phyloP scores from a whole-genome alignment of 2,888 invertebrate species.

The Microplitis deprimator region DNA sequence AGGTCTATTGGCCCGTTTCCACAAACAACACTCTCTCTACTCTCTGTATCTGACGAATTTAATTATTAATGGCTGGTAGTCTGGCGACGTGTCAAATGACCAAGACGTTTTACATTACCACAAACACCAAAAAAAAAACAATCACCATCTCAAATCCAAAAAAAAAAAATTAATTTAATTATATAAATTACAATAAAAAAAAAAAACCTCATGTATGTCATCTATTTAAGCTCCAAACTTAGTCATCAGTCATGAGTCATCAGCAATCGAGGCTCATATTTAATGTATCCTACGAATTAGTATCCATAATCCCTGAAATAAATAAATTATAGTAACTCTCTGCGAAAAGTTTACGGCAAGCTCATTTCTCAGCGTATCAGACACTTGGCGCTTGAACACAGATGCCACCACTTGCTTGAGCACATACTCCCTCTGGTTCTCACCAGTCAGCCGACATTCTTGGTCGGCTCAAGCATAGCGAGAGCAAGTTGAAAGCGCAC shows the following conservation, averaged over 20 bases:
- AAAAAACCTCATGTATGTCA: background rate
- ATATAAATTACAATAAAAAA: background rate
- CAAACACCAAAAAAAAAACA: conserved; percentile 18
- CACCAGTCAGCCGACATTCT: conserved; percentile 23
- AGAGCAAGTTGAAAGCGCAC: background rate
- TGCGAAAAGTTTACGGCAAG: background rate
- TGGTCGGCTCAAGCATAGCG: background rate
- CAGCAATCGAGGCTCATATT: too few species aligned
- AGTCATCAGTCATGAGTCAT: too few species aligned
- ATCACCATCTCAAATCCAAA: background rate
- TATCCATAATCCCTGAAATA: background rate
- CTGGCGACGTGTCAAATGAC: conserved; percentile 29
- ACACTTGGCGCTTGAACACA: conserved; percentile 56
- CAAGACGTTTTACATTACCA: background rate
- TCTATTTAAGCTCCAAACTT: background rate
- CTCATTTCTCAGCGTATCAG: conserved; percentile 19
- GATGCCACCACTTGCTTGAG: conserved; percentile 63
- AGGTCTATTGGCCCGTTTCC: conserved; percentile 46
- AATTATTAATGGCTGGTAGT: conserved; percentile 49
- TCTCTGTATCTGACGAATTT: conserved; percentile 39
- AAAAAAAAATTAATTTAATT: background rate
- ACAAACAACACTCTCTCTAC: conserved; percentile 45
- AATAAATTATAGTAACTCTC: background rate
- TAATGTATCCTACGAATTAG: background rate
- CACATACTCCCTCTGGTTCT: conserved; percentile 51